Conservation (phyloP, 1,140 invertebrate genomes). For the Drosophila eugracilis region DNA sequence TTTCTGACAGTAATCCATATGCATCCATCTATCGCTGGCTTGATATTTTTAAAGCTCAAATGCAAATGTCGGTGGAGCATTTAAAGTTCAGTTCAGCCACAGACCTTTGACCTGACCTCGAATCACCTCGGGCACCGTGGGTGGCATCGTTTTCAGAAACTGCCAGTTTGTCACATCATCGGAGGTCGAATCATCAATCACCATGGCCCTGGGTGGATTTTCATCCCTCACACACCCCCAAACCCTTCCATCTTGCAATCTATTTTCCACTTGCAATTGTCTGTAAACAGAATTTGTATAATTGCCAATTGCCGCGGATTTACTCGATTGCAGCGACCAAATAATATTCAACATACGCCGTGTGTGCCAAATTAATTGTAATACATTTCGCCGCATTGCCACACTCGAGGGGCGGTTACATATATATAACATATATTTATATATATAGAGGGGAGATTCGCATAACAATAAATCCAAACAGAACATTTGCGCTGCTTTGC, state of each 20-base stretch:
- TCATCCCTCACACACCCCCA: neutral
- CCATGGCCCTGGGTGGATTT: conserved; percentile 12
- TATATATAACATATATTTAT: conserved; percentile 10
- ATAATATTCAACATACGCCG: conserved; percentile 58
- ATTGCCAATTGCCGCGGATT: conserved; percentile 81
- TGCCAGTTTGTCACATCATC: conserved; percentile 64
- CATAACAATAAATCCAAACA: conserved; percentile 71
- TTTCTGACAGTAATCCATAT: conserved; percentile 53
- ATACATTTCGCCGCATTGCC: conserved; percentile 47
- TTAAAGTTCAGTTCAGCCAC: conserved; percentile 55
- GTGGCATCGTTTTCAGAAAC: conserved; percentile 58
- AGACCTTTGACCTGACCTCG: conserved; percentile 62
- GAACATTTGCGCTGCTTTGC: conserved; percentile 56
- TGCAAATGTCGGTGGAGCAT: conserved; percentile 56
- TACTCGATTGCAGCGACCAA: conserved; percentile 71
- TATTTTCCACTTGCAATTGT: conserved; percentile 61
- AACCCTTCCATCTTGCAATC: neutral
- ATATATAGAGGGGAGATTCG: conserved; percentile 27
- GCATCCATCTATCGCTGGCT: conserved; percentile 34
- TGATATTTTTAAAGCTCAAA: conserved; percentile 47
- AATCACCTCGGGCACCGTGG: conserved; percentile 6
- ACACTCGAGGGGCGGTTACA: neutral
- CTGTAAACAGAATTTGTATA: conserved; percentile 71
- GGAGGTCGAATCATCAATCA: conserved; percentile 76
- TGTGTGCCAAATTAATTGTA: conserved; percentile 80